phyloP scores from a whole-genome alignment of 2,888 invertebrate species.

The Polyploca ridens region DNA sequence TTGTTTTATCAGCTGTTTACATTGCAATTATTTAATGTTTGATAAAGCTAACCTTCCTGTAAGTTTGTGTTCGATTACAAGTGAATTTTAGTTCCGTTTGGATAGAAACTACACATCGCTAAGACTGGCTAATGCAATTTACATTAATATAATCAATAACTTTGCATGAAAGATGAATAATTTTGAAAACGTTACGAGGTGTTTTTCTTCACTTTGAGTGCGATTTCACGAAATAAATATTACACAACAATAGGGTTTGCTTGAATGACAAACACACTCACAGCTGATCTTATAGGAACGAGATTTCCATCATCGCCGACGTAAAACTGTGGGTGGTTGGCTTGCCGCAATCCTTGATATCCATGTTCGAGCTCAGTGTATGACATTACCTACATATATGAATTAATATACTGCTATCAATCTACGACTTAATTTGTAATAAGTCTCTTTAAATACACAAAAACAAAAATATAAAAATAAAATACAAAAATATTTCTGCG shows the following conservation, averaged over 20 bases:
- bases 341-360: conserved; percentile 93
- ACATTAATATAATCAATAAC: not conserved
- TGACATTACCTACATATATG: conserved; percentile 88
- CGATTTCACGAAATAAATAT: not conserved
- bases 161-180: not conserved
- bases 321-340: conserved; percentile 88
- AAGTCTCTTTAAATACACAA: not conserved
- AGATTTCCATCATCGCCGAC: conserved; percentile 88
- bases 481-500: not conserved
- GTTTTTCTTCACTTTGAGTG: not conserved
- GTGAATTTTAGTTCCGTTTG: too few relatives aligned
- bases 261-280: conserved; percentile 68
- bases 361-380: conserved; percentile 97
- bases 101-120: not conserved
- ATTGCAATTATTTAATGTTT: not conserved
- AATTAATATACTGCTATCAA: conserved; percentile 28
- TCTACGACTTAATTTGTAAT: conserved; percentile 10
- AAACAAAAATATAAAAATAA: not conserved
- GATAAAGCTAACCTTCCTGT: not conserved
- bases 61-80: not conserved
- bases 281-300: conserved; percentile 82
- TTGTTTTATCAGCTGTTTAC: conserved; percentile 12
- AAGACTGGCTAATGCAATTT: not conserved
- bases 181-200: not conserved
- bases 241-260: conserved; percentile 3